A percentile compares a stretch with the other conserved stretches of the same genome.
phyloP scores from a whole-genome alignment of 2,888 invertebrate genomes.

The Gasteruption jaculator region DNA sequence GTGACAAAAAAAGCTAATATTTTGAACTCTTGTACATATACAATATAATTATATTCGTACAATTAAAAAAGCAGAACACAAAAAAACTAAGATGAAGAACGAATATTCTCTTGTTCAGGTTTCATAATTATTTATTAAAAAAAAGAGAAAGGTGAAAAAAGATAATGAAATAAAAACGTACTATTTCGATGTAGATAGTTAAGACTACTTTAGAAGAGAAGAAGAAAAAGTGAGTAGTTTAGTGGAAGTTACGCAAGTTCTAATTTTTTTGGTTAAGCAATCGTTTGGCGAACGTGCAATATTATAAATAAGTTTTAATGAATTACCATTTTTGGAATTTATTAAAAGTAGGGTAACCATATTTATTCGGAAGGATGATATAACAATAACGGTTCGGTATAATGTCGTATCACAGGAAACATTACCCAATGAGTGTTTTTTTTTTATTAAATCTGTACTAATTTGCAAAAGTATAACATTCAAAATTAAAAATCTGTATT shows the following conservation, averaged over 20 bases:
- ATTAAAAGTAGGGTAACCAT: too few relatives aligned
- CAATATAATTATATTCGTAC: slow-evolving; percentile 40
- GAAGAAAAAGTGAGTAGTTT: slow-evolving; percentile 5
- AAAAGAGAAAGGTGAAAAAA: slow-evolving; percentile 6
- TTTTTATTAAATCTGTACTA: too few relatives aligned
- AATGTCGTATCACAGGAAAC: too few relatives aligned
- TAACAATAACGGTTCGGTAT: too few relatives aligned
- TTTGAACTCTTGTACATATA: slow-evolving; percentile 48
- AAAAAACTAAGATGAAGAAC: too few relatives aligned
- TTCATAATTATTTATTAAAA: slow-evolving; percentile 27
- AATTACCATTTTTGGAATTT: too few relatives aligned
- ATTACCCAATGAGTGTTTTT: too few relatives aligned
- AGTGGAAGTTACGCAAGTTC: slow-evolving; percentile 8
- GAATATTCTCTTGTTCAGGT: slow-evolving; percentile 45
- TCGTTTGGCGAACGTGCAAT: slow-evolving; percentile 42
- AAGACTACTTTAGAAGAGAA: slow-evolving; percentile 14
- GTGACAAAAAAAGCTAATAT: slow-evolving; percentile 49
- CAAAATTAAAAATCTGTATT: too few relatives aligned
- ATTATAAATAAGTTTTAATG: slow-evolving; percentile 27
- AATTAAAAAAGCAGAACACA: too few relatives aligned
- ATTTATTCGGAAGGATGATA: too few relatives aligned
- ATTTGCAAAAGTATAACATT: too few relatives aligned
- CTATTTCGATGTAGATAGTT: slow-evolving; percentile 28
- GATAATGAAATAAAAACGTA: slow-evolving; percentile 16
- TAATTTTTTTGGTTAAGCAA: too few relatives aligned